Conservation (phyloP, 2,113 vertebrate genomes). For the Oophaga pumilio region DNA sequence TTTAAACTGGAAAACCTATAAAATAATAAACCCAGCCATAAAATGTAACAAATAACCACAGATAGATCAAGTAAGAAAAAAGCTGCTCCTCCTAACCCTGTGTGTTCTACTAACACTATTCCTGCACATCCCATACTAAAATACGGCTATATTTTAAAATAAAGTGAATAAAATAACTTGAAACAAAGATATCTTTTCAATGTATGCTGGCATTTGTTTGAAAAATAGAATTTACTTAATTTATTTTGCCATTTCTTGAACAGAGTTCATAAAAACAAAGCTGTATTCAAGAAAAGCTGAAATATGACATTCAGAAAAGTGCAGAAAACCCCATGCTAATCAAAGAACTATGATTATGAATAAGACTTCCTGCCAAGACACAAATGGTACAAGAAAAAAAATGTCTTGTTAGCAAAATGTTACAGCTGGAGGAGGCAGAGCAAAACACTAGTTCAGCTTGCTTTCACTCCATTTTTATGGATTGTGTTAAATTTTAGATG, state of each 20-base stretch:
- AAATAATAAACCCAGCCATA: no score
- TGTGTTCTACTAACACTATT: no score
- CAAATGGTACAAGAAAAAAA: slow-evolving; percentile 4
- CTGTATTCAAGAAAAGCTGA: slow-evolving; percentile 19
- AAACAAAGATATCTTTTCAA: background rate
- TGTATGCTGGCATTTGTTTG: background rate
- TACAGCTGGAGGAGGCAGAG: background rate
- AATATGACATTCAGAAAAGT: slow-evolving; percentile 40
- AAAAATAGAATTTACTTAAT: background rate
- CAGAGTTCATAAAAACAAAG: slow-evolving; percentile 3
- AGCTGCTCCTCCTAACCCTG: no score
- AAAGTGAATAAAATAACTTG: background rate
- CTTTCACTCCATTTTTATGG: no score
- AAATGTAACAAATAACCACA: no score
- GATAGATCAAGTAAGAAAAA: no score
- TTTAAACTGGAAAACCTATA: no score
- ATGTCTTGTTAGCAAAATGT: slow-evolving; percentile 1
- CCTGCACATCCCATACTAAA: background rate
- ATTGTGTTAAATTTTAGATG: no score
- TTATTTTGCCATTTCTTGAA: background rate
- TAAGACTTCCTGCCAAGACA: slow-evolving; percentile 29
- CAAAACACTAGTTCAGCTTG: background rate
- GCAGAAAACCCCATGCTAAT: slow-evolving; percentile 10
- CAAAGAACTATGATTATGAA: slow-evolving; percentile 14
- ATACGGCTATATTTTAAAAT: background rate